These are phyloP conservation scores for Diaphora mendica DNA, from an alignment of 2,888 invertebrate genomes.

Conservation along the genomic window DNA sequence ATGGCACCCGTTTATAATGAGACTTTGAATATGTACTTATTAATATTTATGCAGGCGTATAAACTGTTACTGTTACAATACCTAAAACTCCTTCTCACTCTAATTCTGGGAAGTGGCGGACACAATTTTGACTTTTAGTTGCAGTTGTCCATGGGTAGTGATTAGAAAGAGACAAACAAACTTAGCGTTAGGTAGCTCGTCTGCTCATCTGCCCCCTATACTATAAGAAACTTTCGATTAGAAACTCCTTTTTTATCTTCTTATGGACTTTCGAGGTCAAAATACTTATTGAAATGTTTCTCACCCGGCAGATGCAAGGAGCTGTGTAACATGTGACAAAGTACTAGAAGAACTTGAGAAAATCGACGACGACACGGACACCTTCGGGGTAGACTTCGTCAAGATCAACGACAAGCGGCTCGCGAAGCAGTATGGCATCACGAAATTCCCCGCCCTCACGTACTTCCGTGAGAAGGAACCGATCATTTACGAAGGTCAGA, in stretches of 20 bases:
- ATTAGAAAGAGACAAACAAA: too few species aligned
- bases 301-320: conserved; percentile 91
- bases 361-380: conserved; percentile 98
- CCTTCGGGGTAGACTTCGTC: conserved; percentile 97
- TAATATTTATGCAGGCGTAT: too few species aligned
- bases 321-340: conserved; percentile 96
- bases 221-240: too few species aligned
- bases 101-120: too few species aligned
- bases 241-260: not conserved
- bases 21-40: too few species aligned
- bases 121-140: too few species aligned
- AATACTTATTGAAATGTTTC: not conserved
- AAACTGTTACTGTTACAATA: too few species aligned
- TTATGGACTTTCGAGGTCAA: conserved; percentile 26
- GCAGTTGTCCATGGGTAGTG: too few species aligned
- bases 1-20: too few species aligned
- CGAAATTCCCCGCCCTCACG: conserved; percentile 97
- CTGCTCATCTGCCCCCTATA: too few species aligned
- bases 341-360: conserved; percentile 96
- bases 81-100: too few species aligned
- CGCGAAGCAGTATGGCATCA: conserved; percentile 98
- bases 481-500: conserved; percentile 96
- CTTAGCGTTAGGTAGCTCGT: too few species aligned
- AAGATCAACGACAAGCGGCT: conserved; percentile 98
- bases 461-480: conserved; percentile 99